These are phyloP conservation scores for Calameuta idolon DNA, from an alignment of 2,888 invertebrate genomes.

Conservation along the genomic window DNA sequence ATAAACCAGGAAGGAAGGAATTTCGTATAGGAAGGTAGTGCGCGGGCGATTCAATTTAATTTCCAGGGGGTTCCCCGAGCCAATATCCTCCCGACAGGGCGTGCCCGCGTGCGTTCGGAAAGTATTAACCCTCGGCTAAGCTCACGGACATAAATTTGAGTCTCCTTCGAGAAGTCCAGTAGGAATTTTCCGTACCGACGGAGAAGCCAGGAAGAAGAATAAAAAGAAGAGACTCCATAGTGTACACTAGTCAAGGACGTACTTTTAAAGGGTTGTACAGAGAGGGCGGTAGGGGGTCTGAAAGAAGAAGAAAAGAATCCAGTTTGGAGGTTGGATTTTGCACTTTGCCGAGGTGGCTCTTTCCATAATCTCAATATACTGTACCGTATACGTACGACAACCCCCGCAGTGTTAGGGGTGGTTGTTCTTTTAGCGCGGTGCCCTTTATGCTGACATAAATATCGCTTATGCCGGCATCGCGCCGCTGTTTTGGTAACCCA, in stretches of 20 bases:
- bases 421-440: constrained; percentile 62
- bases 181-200: neutral
- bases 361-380: neutral
- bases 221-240: neutral
- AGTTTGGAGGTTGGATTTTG: neutral
- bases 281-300: neutral
- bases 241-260: neutral
- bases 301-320: neutral
- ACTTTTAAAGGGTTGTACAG: neutral
- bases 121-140: constrained; percentile 24
- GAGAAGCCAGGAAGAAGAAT: neutral
- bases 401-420: constrained; percentile 24
- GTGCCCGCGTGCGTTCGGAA: constrained; percentile 19
- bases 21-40: neutral
- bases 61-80: constrained; percentile 13
- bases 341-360: constrained; percentile 10
- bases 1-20: neutral
- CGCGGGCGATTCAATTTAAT: constrained; percentile 13
- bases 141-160: constrained; percentile 22
- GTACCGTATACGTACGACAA: neutral
- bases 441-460: constrained; percentile 67
- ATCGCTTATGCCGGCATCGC: constrained; percentile 64
- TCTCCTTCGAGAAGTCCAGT: neutral
- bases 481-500: constrained; percentile 66
- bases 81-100: constrained; percentile 10